Evolutionary conservation across 2,797 vertebrate species (phyloP), one percentile per base, ranked within the genome.

Genomic region (Sebastes oblongus): DNA sequence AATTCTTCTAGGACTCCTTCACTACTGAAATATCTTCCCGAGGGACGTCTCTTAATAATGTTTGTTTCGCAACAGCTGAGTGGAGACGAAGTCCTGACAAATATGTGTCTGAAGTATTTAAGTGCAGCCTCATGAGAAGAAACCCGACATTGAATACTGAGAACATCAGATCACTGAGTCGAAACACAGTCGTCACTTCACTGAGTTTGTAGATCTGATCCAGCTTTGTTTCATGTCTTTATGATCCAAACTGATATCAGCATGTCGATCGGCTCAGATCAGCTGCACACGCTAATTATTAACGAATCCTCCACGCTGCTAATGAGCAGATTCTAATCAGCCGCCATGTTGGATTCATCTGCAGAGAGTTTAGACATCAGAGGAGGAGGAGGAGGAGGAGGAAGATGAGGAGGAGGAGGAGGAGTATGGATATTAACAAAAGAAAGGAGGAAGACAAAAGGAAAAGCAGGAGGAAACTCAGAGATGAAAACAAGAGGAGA

Each of bases 261-360:
- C 58, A 6, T 8, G 34, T 66, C 7, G 9, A 64, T 58, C 25
- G 8, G 42, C 46, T 61, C 25, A 11, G 25, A 50, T 50, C 46
- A 50, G 46, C 46, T 50, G 46, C 46, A 18, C 6, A 50, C 7
- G 46, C 18, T 22, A 14, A 55, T 60, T 61, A 50, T 66, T 56
- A 42, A 60, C 18, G 5, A 42, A 36, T 56, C 71, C 64, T 66
- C 58, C 50, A 16, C 42, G 0, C 71, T 16, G 39, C 24, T 75
- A 54, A 71, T 79, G 66, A 74, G n/a, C 52, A 54, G 52, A 54
- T 54, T 22, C 16, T 54, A 54, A 54, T 54, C 75, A 66, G 42
- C 55, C 13, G 36, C 70, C 56, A 34, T 81, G 29, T 77, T 74
- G 42, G 60, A 66, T 69, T 62, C 58, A 54, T 50, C 18, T 18